Evolutionary conservation across 2,888 invertebrate genomes (phyloP).

Genomic region (Vanessa cardui): DNA sequence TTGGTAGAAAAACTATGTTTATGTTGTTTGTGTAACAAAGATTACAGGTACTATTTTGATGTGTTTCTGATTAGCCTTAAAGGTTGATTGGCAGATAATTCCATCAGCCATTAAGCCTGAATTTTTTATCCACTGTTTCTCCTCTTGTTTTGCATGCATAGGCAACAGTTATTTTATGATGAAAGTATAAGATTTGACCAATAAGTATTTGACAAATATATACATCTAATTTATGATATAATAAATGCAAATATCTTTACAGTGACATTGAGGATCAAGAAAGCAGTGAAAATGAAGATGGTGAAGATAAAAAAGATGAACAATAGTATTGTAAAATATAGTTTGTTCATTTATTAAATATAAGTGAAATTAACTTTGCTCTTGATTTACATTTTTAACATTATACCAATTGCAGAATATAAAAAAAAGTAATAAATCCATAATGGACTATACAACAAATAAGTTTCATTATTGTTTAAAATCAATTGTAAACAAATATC

Average conservation of each 20-base stretch:
- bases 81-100: too few relatives aligned
- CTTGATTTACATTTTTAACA: constrained; percentile 13
- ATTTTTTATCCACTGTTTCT: too few relatives aligned
- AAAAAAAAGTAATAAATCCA: constrained; percentile 1
- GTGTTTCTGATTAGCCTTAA: too few relatives aligned
- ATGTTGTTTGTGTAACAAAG: too few relatives aligned
- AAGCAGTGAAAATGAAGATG: constrained; percentile 21
- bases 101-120: too few relatives aligned
- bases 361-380: constrained; percentile 4
- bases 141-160: too few relatives aligned
- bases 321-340: constrained; percentile 2
- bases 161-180: too few relatives aligned
- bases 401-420: constrained; percentile 20
- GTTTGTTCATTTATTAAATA: constrained; percentile 24
- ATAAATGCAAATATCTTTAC: constrained; percentile 33
- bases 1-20: too few relatives aligned
- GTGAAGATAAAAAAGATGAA: constrained; percentile 34
- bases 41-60: too few relatives aligned
- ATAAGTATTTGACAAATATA: background rate
- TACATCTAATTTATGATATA: constrained; percentile 4
- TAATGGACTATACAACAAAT: background rate
- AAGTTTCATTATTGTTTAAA: constrained; percentile 1
- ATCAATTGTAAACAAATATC: constrained; percentile 3
- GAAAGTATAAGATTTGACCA: too few relatives aligned
- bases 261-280: constrained; percentile 44